phyloP scores from a whole-genome alignment of 2,797 vertebrate species.

The Cygnus olor region DNA sequence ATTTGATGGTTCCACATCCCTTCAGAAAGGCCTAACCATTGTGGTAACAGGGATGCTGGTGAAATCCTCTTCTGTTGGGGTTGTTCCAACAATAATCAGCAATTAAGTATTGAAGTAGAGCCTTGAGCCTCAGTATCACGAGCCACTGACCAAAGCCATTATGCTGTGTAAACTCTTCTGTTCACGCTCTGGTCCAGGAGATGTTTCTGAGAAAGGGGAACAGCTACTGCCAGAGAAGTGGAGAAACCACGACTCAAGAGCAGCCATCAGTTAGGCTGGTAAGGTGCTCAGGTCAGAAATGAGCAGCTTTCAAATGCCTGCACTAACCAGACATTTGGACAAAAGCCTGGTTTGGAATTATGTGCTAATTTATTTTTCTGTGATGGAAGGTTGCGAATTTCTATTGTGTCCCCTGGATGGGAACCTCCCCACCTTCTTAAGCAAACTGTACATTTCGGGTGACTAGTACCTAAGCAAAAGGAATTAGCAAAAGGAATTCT shows the following conservation, averaged over 20 bases:
- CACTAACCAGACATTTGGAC: background rate
- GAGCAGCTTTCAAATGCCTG: background rate
- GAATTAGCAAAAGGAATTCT: background rate
- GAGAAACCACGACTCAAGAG: background rate
- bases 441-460: background rate
- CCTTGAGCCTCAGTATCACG: background rate
- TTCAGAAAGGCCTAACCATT: background rate
- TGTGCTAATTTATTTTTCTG: background rate
- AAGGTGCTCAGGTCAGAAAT: background rate
- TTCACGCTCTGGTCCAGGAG: background rate
- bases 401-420: background rate
- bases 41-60: rapidly evolving
- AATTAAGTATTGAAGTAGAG: background rate
- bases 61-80: background rate
- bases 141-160: background rate
- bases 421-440: background rate
- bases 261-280: background rate
- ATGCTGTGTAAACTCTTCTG: background rate
- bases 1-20: background rate
- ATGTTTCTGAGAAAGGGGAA: background rate
- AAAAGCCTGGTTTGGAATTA: background rate
- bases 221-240: background rate
- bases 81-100: background rate
- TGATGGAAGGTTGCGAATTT: background rate
- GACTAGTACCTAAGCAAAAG: background rate